Evolutionary conservation across 2,797 vertebrate species (phyloP).

Genomic region (Bradypus variegatus): DNA sequence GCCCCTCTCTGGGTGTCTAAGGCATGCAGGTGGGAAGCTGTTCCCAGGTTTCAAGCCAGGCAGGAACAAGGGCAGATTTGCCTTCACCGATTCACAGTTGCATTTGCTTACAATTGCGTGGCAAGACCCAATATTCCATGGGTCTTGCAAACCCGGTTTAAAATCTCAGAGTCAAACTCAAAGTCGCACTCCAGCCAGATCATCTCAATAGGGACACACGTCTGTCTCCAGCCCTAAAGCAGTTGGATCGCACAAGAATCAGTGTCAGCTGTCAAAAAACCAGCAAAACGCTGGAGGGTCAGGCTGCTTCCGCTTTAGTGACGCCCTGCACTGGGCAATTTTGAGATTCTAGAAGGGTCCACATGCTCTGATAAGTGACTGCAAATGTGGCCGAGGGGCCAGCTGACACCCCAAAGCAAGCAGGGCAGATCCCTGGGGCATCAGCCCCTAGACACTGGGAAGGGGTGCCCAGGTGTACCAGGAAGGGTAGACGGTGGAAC

Average conservation of each 20-base stretch:
- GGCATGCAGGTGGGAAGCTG: no score
- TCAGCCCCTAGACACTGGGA: no score
- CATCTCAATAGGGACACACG: fast-evolving
- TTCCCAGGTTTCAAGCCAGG: no score
- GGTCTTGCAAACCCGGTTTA: no score
- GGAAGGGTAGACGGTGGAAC: background rate
- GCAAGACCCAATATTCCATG: fast-evolving
- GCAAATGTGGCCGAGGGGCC: background rate
- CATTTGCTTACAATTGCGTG: no score
- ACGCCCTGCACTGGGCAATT: fast-evolving
- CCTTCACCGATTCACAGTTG: no score
- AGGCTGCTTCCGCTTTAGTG: background rate
- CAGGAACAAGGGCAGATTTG: no score
- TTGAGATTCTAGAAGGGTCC: background rate
- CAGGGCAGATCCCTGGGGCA: fast-evolving
- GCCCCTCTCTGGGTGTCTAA: no score
- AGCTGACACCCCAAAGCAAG: background rate
- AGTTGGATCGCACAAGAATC: background rate
- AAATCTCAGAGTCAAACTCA: background rate
- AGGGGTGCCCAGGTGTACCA: background rate
- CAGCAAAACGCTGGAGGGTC: background rate
- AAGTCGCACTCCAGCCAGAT: background rate
- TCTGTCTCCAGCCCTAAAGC: background rate
- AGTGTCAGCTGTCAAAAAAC: no score
- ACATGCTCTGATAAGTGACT: background rate